Base-by-base conservation (phyloP, 2,113 vertebrate genomes). In the Ophiodon elongatus region DNA sequence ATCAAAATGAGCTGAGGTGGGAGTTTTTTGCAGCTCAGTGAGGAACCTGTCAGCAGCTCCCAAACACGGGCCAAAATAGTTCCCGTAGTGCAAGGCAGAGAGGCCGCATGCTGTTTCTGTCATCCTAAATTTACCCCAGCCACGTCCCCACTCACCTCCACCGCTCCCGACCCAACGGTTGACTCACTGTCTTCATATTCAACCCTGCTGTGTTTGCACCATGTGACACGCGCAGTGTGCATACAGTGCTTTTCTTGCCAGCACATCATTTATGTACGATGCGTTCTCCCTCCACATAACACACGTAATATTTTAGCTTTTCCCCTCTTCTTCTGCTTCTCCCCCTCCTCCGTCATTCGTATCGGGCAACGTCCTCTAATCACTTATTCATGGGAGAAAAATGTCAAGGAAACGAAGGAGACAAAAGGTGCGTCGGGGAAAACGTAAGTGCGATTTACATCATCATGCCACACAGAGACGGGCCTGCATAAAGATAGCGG, bases 341-440 rank as follows among this genome's bases (percentile, higher is more conserved):
- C 4, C 2, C 6, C 35, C 50, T 8, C 15, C 59, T 63, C 72
- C 1, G 0, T 39, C 37, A 65, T 25, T 59, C 27, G 56, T 62
- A 66, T 76, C 25, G 10, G 25, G 3, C 39, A 54, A 76, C 21
- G 50, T 82, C 64, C 70, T 80, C 27, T 14, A 6, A 80, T 91
- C 35, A 71, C 25, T 88, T 78, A 86, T 87, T 90, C 62, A 85
- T 85, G 65, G 45, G 23, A 56, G 25, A 59, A 83, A 73, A 82
- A 88, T 79, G 63, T 70, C 68, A 60, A 17, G 65, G 25, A 74
- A 69, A 74, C 35, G 43, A 37, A 33, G 50, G 2, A 35, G 33
- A 73, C 71, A n/a, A 71, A 68, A 77, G 82, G 35, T 33, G 63
- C 66, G 13, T 27, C 52, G 77, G 89, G 27, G 88, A 86, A 85